A percentile compares a stretch with the other conserved stretches of the same genome.
Evolutionary conservation across 2,888 invertebrate species (phyloP).

Genomic region (Lagria hirta): DNA sequence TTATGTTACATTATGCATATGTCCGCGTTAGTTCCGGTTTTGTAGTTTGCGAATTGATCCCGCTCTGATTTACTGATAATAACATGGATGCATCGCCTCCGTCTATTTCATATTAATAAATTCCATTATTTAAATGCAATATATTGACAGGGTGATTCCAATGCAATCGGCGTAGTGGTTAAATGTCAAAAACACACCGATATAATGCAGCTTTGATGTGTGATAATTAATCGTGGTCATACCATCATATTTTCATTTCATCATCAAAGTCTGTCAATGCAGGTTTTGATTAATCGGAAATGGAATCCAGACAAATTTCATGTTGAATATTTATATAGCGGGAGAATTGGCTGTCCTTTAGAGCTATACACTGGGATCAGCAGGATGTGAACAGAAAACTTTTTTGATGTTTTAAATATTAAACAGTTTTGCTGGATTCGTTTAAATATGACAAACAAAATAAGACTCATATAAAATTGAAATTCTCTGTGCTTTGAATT

Average conservation of each 20-base stretch:
- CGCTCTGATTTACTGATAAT: slow-evolving; percentile 19
- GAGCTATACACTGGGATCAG: no score
- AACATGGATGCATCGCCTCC: slow-evolving; percentile 20
- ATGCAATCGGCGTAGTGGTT: slow-evolving; percentile 33
- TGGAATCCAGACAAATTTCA: slow-evolving; percentile 34
- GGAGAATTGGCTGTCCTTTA: slow-evolving; percentile 17
- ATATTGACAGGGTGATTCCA: slow-evolving; percentile 38
- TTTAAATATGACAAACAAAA: no score
- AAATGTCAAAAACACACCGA: slow-evolving; percentile 43
- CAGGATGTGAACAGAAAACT: no score
- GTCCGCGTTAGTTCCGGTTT: slow-evolving; percentile 22
- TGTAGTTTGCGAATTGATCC: slow-evolving; percentile 22
- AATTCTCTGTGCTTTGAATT: no score
- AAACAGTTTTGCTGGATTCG: no score
- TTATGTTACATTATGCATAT: slow-evolving; percentile 18
- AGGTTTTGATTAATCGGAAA: slow-evolving; percentile 44
- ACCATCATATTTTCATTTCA: slow-evolving; percentile 48
- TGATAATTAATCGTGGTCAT: slow-evolving; percentile 48
- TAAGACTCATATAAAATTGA: no score
- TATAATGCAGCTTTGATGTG: slow-evolving; percentile 42
- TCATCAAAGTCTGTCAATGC: slow-evolving; percentile 47
- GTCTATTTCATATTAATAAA: slow-evolving; percentile 41
- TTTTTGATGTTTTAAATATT: no score
- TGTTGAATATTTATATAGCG: slow-evolving; percentile 31
- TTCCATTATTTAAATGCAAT: slow-evolving; percentile 42